These are phyloP conservation scores for Morelia viridis DNA, from an alignment of 2,797 vertebrate genomes.

Conservation along the genomic window DNA sequence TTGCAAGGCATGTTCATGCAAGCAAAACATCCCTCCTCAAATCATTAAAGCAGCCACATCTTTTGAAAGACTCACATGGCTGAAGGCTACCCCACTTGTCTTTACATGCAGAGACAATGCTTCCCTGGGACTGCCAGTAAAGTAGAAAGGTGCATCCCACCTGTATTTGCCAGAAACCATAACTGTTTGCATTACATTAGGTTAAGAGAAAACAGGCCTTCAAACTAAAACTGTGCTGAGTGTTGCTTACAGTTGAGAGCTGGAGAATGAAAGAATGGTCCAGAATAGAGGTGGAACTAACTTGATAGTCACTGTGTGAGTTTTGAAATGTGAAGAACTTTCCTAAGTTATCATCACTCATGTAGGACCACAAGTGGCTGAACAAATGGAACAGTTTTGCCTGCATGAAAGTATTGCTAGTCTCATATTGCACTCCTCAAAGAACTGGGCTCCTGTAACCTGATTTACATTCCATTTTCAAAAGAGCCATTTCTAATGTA, in stretches of 20 bases:
- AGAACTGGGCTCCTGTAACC: background rate
- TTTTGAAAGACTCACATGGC: background rate
- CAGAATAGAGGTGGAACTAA: background rate
- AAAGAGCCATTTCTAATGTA: background rate
- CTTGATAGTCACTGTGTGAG: constrained; percentile 19
- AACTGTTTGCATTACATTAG: background rate
- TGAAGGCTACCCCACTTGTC: background rate
- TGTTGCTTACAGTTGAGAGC: background rate
- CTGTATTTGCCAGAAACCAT: background rate
- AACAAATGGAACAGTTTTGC: constrained; percentile 28
- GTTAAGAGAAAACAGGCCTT: background rate
- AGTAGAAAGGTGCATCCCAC: background rate
- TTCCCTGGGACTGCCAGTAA: background rate
- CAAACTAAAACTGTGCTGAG: background rate
- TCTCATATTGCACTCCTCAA: constrained; percentile 20
- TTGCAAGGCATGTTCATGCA: background rate
- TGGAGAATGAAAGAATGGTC: background rate
- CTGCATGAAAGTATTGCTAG: background rate
- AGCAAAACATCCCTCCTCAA: background rate
- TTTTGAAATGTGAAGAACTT: constrained; percentile 37
- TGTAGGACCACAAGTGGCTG: constrained; percentile 15
- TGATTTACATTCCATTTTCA: background rate
- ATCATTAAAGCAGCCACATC: background rate
- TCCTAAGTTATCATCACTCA: constrained; percentile 33
- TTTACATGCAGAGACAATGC: background rate